These are phyloP conservation scores for Ophion ellenae DNA, from an alignment of 2,888 invertebrate species.

Conservation along the genomic window DNA sequence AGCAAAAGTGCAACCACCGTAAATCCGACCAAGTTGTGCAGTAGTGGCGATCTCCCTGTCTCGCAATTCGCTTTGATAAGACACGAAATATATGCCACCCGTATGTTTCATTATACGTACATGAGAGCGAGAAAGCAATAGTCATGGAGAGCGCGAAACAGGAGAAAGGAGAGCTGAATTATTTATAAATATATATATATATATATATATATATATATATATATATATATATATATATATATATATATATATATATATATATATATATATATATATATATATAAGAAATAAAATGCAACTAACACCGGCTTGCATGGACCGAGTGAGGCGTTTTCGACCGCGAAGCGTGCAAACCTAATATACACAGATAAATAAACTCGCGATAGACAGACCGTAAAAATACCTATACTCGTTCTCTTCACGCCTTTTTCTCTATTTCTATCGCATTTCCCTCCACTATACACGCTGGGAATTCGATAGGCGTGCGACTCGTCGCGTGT, in stretches of 20 bases:
- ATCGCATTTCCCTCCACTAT: not conserved
- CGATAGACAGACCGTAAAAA: not conserved
- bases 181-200: conserved; percentile 15
- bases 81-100: conserved; percentile 13
- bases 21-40: conserved; percentile 39
- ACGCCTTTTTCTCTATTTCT: not conserved
- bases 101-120: too few species aligned
- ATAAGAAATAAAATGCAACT: not conserved
- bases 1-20: conserved; percentile 60
- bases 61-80: conserved; percentile 54
- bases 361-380: not conserved
- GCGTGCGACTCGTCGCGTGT: conserved; percentile 8
- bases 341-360: not conserved
- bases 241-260: not conserved
- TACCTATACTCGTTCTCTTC: not conserved
- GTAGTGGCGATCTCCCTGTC: conserved; percentile 26
- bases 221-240: conserved; percentile 9
- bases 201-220: too few species aligned
- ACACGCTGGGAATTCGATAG: conserved; percentile 7
- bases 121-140: too few species aligned
- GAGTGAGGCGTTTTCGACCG: too few species aligned
- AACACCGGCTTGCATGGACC: not conserved
- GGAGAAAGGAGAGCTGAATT: conserved; percentile 40
- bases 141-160: not conserved
- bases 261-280: too few species aligned